These are phyloP conservation scores for Sminthurinus aureus DNA, from an alignment of 2,888 invertebrate species.

Conservation along the genomic window DNA sequence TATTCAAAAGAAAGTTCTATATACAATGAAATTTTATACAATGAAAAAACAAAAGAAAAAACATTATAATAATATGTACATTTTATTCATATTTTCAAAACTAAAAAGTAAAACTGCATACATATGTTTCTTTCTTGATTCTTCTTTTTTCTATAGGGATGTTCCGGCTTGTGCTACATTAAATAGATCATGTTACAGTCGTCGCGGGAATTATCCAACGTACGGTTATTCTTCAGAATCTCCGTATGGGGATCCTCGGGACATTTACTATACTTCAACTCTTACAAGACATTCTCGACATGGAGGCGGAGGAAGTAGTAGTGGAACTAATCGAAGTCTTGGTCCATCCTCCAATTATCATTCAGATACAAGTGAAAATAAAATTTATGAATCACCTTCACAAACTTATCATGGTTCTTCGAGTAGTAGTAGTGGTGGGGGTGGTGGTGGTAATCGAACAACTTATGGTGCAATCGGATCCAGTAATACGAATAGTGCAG, in stretches of 20 bases:
- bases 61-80: background rate
- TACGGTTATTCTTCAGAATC: slow-evolving; percentile 53
- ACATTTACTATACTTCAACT: slow-evolving; percentile 60
- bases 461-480: slow-evolving; percentile 45
- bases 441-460: slow-evolving; percentile 44
- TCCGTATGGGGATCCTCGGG: slow-evolving; percentile 56
- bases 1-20: too few relatives aligned
- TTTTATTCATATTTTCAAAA: too few relatives aligned
- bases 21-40: background rate
- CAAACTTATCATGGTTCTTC: slow-evolving; percentile 22
- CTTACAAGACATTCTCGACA: slow-evolving; percentile 53
- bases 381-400: slow-evolving; percentile 44
- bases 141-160: slow-evolving; percentile 48
- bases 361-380: slow-evolving; percentile 27
- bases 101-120: background rate
- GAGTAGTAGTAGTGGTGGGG: background rate
- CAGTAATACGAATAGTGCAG: too few relatives aligned
- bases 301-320: background rate
- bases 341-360: slow-evolving; percentile 13
- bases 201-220: slow-evolving; percentile 54
- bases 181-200: slow-evolving; percentile 55
- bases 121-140: background rate
- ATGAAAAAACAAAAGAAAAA: background rate
- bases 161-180: slow-evolving; percentile 59
- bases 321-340: background rate